A percentile compares a stretch with the other conserved stretches of the same genome.
Conservation (phyloP, 1,140 invertebrate species). For the Rhagoletis pomonella region DNA sequence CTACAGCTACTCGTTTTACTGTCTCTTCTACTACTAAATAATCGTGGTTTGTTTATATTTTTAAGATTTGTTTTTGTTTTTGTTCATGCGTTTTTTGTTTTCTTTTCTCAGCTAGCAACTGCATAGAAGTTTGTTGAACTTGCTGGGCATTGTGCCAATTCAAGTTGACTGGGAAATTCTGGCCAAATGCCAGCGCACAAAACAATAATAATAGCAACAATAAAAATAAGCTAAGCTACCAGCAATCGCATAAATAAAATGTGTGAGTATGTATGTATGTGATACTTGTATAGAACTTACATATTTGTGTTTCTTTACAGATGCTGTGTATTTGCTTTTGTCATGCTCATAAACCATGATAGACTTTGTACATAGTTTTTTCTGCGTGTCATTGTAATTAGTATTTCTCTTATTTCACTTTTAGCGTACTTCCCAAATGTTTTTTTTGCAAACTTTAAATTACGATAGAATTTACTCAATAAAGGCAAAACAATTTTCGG, state of each 20-base stretch:
- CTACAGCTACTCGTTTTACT: not conserved
- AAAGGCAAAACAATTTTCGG: not conserved
- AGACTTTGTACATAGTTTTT: not conserved
- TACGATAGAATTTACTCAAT: not conserved
- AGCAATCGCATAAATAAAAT: not conserved
- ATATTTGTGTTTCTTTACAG: not conserved
- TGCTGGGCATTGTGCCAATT: constrained; percentile 10
- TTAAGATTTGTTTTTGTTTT: not conserved
- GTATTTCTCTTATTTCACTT: not conserved
- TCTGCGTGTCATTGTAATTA: not conserved
- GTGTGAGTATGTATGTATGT: not conserved
- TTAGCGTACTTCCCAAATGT: not conserved
- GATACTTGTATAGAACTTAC: not conserved
- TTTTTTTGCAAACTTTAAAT: not conserved
- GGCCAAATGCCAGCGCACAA: not conserved
- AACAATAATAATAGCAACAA: constrained; percentile 16
- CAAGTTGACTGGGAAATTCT: constrained; percentile 22
- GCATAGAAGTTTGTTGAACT: constrained; percentile 42
- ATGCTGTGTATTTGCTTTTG: not conserved
- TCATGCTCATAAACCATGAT: not conserved
- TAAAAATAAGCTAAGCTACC: not conserved
- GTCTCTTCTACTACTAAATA: not conserved
- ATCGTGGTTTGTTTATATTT: not conserved
- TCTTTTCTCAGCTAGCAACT: not conserved
- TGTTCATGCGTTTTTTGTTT: not conserved